Evolutionary conservation across 2,888 invertebrate species (phyloP), one percentile per base, ranked within the genome.

Genomic region (Rhodophaea formosa): DNA sequence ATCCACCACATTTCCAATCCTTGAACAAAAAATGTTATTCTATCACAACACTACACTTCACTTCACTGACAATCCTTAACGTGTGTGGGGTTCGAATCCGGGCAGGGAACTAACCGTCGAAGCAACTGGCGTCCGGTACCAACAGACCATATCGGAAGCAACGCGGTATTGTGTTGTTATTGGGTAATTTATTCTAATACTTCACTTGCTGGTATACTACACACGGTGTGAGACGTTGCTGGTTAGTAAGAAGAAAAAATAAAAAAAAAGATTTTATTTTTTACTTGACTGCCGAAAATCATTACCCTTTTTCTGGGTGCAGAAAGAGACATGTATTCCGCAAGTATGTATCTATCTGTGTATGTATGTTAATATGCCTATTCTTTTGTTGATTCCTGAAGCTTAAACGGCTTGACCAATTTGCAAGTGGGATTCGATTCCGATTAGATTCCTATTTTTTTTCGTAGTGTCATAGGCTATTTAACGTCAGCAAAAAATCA

Each of bases 41-140:
- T 23, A 5, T 23, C 23, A 59, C 44, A 63, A 69, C 64, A 65
- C 62, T 66, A 51, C 46, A 69, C 60, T 63, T 59, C 67, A 67
- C 65, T 63, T 35, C 47, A 43, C 42, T 39, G 56, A 8, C 47
- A 51, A 14, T 46, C 70, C 69, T 23, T 23, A 72, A 80, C 88
- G 89, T 90, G 89, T 89, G 88, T 83, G 87, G 88, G 86, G 88
- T 86, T 87, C 80, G 78, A 85, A 83, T 75, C 84, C 82, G 79
- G 77, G 71, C 62, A 72, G 70, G 77, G 71, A 79, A 90, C 89
- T 90, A 88, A 88, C 86, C 84, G 85, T 72, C 81, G 70, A 62
- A 69, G 75, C 87, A 87, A 85, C 87, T 86, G 86, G 77, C 86
- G 85, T 83, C 86, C 88, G 86, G 82, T 77, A 23, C 77, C 69